Base-by-base conservation (phyloP, 2,888 invertebrate genomes). In the Dolichopus griseipennis region DNA sequence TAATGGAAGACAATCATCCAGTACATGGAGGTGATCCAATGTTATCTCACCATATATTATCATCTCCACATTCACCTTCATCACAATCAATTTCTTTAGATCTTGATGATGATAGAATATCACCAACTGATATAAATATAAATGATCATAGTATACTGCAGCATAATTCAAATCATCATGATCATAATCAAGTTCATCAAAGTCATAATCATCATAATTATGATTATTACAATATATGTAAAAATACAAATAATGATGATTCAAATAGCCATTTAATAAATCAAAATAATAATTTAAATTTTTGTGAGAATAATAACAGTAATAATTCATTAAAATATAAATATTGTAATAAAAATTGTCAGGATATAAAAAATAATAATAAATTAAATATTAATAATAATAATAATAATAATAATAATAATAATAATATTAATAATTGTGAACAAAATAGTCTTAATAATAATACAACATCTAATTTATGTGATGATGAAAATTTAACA, bases 11-110 rank as follows among this genome's bases (percentile, higher is more conserved):
- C 73, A 86, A 86, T 41, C 84, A 84, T 74, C 83, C 85, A 6
- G 82, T 84, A 18, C 85, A 86, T 71, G 83, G 85, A 34, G 86
- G 85, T 64, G 89, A 89, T 77, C 85, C 87, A 6, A 86, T 89
- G 84, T 78, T 89, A 64, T 85, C 84, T n/a, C 76, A 78, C 68
- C 73, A 78, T 68, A 69, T 78, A 43, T 68, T 75, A 37, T 76
- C 76, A 52, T 83, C 85, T 63, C 83, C 84, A 15, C 83, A 83
- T 73, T 79, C 84, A 61, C 83, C 84, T 61, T 81, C 83, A 6
- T 72, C 71, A 75, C 33, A 74, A 75, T 41, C 73, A 72, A 65
- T 73, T 64, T 18, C 66, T 63, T 66, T 71, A 71, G 62, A 62
- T 22, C n/a, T 20, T 18, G 18, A 64, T 33, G 15, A 27, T 2